Conservation (phyloP, 2,888 invertebrate species). For the Dorcus hopei region DNA sequence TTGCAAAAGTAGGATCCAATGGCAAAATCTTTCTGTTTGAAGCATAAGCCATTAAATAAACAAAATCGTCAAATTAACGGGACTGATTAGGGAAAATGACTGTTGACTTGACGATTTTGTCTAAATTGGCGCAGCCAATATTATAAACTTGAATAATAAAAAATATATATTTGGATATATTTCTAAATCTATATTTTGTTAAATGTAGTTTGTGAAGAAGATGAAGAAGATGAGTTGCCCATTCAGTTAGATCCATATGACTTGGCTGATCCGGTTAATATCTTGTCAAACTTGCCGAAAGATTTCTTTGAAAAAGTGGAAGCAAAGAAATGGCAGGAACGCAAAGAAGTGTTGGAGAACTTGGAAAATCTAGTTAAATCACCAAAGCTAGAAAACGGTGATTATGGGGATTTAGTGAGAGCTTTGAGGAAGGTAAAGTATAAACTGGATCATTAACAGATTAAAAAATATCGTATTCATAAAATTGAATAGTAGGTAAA, state of each 20-base stretch:
- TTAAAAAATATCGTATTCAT: too few species aligned
- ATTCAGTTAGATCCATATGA: conserved; percentile 85
- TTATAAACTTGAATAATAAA: not conserved
- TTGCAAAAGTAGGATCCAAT: too few species aligned
- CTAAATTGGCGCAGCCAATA: too few species aligned
- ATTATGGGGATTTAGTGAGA: conserved; percentile 86
- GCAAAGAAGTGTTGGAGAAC: conserved; percentile 87
- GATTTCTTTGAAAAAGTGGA: conserved; percentile 94
- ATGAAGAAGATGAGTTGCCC: conserved; percentile 53
- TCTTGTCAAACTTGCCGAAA: conserved; percentile 87
- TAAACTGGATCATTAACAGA: not conserved
- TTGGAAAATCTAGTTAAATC: conserved; percentile 74
- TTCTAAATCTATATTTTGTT: not conserved
- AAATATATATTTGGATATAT: not conserved
- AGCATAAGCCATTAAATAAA: too few species aligned
- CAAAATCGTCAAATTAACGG: too few species aligned
- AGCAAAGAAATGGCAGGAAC: conserved; percentile 94
- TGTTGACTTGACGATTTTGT: too few species aligned
- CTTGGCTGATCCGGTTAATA: conserved; percentile 86
- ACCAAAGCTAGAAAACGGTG: conserved; percentile 86
- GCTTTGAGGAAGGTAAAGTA: conserved; percentile 75
- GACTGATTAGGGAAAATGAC: too few species aligned
- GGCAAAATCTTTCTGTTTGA: too few species aligned
- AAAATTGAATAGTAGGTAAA: too few species aligned
- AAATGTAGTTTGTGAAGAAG: conserved; percentile 57